A percentile compares a stretch with the other conserved stretches of the same genome.
These are phyloP conservation scores for Neomonachus schauinslandi DNA, from an alignment of 2,113 vertebrate species.

Conservation along the genomic window DNA sequence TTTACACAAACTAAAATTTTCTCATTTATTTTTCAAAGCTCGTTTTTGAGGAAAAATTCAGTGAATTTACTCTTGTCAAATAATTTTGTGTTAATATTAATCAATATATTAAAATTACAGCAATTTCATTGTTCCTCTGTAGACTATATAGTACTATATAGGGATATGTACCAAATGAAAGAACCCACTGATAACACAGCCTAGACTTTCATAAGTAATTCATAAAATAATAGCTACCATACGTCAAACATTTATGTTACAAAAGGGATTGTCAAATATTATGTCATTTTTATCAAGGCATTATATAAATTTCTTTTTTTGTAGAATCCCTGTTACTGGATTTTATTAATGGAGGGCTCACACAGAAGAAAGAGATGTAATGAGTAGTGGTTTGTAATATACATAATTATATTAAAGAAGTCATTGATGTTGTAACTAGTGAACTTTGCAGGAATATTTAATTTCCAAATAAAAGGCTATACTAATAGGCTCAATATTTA, in stretches of 20 bases:
- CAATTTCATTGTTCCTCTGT: not conserved
- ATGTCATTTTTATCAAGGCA: not conserved
- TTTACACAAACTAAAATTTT: not conserved
- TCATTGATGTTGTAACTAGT: not conserved
- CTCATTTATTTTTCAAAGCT: not conserved
- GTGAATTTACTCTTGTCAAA: not conserved
- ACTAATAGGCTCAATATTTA: not conserved
- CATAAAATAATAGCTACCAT: not conserved
- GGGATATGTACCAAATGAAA: not conserved
- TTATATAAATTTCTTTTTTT: not conserved
- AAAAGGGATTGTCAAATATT: not conserved
- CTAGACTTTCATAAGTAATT: not conserved
- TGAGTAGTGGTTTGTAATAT: not conserved
- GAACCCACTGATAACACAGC: not conserved
- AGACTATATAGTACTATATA: not conserved
- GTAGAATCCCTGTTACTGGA: not conserved
- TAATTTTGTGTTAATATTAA: not conserved
- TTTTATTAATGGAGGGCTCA: not conserved
- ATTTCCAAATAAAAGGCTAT: not conserved
- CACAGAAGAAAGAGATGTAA: not conserved
- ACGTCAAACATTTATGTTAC: not conserved
- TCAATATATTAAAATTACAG: not conserved
- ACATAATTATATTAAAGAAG: not conserved
- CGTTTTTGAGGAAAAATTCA: not conserved
- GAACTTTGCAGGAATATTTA: not conserved